phyloP scores from a whole-genome alignment of 2,113 vertebrate genomes.

The Cyphomyrus plagiostoma region DNA sequence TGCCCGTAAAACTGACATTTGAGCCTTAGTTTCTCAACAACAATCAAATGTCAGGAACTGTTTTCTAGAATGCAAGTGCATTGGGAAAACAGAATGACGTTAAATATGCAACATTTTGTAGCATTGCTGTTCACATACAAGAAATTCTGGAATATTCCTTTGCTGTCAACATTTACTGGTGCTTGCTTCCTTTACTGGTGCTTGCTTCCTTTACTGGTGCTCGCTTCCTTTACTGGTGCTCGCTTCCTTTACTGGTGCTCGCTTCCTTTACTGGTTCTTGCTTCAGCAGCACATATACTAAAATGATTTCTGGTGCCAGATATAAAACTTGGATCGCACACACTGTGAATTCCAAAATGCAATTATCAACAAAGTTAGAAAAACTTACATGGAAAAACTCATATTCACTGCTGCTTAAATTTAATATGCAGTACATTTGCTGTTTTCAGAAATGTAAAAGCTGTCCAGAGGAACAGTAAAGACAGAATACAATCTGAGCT shows the following conservation, averaged over 20 bases:
- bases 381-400: background rate
- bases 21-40: background rate
- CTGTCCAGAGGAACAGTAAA: background rate
- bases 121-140: background rate
- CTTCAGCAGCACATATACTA: background rate
- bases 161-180: background rate
- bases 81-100: background rate
- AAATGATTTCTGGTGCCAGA: background rate
- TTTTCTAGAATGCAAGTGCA: background rate
- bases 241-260: too few relatives aligned
- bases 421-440: background rate
- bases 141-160: background rate
- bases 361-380: background rate
- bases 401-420: background rate
- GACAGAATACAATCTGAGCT: background rate
- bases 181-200: background rate
- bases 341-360: background rate
- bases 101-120: background rate
- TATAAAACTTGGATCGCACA: background rate
- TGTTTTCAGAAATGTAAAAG: background rate
- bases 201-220: background rate
- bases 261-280: background rate
- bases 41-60: conserved; percentile 11
- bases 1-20: conserved; percentile 15
- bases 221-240: background rate